A percentile compares a stretch with the other conserved stretches of the same genome.
Conservation (phyloP, 2,888 invertebrate species). For the Perdita meconis region DNA sequence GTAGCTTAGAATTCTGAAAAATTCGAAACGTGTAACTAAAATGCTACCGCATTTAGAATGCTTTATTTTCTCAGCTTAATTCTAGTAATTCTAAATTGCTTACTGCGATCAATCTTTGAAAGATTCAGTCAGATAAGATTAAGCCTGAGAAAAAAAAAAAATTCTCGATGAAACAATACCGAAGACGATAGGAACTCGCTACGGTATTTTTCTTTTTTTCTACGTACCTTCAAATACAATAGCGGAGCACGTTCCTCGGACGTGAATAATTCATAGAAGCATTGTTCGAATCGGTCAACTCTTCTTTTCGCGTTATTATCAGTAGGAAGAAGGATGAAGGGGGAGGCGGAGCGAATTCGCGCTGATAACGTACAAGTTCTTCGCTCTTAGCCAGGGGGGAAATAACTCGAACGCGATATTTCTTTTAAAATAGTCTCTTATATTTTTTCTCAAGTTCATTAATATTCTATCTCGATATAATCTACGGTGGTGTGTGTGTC, state of each 20-base stretch:
- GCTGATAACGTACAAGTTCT: too few relatives aligned
- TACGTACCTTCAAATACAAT: background rate
- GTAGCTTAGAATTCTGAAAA: too few relatives aligned
- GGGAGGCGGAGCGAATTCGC: too few relatives aligned
- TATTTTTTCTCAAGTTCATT: constrained; percentile 78
- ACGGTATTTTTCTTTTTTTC: background rate
- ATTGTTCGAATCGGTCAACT: too few relatives aligned
- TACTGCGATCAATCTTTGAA: too few relatives aligned
- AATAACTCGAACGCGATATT: background rate
- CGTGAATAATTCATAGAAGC: background rate
- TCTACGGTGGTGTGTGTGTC: constrained; percentile 59
- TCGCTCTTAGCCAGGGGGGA: too few relatives aligned
- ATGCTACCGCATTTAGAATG: too few relatives aligned
- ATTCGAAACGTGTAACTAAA: too few relatives aligned
- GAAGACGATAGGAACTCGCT: background rate
- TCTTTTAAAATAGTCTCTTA: constrained; percentile 81
- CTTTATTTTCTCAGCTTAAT: too few relatives aligned
- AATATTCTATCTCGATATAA: constrained; percentile 73
- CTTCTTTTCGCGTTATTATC: background rate
- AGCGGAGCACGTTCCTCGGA: background rate
- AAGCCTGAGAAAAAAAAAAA: constrained; percentile 12
- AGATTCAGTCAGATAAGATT: constrained; percentile 39
- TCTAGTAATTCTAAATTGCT: too few relatives aligned
- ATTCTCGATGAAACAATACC: constrained; percentile 21
- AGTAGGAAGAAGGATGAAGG: background rate